Conservation (phyloP, 2,888 invertebrate genomes). For the Microdon myrmicae region DNA sequence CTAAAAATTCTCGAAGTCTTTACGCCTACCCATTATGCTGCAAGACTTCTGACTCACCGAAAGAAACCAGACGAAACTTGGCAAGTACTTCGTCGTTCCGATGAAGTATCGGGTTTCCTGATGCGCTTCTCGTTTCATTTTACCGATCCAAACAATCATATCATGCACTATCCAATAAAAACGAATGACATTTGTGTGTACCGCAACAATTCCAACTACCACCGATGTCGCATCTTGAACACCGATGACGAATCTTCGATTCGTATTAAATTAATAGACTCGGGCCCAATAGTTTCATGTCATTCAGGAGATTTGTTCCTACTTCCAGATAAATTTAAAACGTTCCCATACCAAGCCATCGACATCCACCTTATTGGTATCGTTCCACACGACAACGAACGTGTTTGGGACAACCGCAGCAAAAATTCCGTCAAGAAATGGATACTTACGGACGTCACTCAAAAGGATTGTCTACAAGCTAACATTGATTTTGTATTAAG, state of each 20-base stretch:
- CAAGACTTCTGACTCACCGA: constrained; percentile 69
- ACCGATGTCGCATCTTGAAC: constrained; percentile 70
- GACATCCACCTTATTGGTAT: constrained; percentile 70
- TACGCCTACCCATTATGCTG: constrained; percentile 73
- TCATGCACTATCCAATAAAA: constrained; percentile 62
- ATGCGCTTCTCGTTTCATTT: constrained; percentile 57
- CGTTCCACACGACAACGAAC: constrained; percentile 70
- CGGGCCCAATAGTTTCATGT: constrained; percentile 68
- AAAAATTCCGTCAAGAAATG: constrained; percentile 64
- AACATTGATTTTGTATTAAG: constrained; percentile 57
- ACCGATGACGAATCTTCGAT: constrained; percentile 51
- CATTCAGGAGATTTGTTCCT: constrained; percentile 60
- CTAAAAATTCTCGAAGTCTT: constrained; percentile 53
- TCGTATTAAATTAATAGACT: constrained; percentile 71
- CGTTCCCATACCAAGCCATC: constrained; percentile 67
- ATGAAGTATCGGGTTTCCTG: constrained; percentile 55
- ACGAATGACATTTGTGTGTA: constrained; percentile 72
- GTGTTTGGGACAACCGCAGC: constrained; percentile 69
- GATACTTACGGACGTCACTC: constrained; percentile 57
- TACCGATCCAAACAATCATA: constrained; percentile 53
- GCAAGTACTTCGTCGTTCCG: constrained; percentile 53
- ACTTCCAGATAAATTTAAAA: constrained; percentile 69
- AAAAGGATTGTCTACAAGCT: constrained; percentile 59
- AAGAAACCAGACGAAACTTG: constrained; percentile 33
- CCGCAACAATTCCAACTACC: constrained; percentile 68